Base-by-base conservation (phyloP, 1,140 invertebrate genomes). In the Nebria ingens region DNA sequence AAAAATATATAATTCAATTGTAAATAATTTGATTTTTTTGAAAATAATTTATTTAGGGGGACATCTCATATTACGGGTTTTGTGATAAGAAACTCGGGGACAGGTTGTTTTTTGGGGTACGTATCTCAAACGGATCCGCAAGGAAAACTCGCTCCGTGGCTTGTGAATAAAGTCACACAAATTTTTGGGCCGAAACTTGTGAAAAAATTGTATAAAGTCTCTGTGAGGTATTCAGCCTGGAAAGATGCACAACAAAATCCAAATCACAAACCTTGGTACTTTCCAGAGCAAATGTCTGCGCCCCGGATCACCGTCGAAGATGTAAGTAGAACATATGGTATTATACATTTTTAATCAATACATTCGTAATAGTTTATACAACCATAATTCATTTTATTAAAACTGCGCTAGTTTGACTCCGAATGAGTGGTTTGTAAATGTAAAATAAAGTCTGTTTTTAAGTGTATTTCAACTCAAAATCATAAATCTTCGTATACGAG, bases 111-210 rank as follows among this genome's bases (percentile, higher is more conserved):
- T 70, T 70, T 93, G 21, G 87, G 85, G 9, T 94, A 93, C 64
- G 81, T 93, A 11, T 88, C 90, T 1, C 86, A 91, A 62, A 90
- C 87, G 2, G 91, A 95, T 71, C 91, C 91, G 15, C 83, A 86
- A 71, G 91, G 91, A 58, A 88, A 87, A 61, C 71, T 95, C 56
- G 91, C 91, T 11, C 82, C 84, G 9, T 94, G 91, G 91, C 73
- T 92, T 42, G 88, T 93, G 13, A 94, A 95, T 71, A 89, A 87
- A 75, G 79, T 89, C 51, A 92, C 91, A 21, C 85, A 90, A 62
- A 87, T 88, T 64, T 79, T 93, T 65, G 90, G 89, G 2, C 91
- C 91, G 17, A 87, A 87, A 70, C 78, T 91, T 56, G 83, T 91
- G 3, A 82, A 86, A 66, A 82, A 87, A 64, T 74, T 95, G 51